phyloP scores from a whole-genome alignment of 92 coral and sea anemone genomes.

The Parazoanthus swiftii region DNA sequence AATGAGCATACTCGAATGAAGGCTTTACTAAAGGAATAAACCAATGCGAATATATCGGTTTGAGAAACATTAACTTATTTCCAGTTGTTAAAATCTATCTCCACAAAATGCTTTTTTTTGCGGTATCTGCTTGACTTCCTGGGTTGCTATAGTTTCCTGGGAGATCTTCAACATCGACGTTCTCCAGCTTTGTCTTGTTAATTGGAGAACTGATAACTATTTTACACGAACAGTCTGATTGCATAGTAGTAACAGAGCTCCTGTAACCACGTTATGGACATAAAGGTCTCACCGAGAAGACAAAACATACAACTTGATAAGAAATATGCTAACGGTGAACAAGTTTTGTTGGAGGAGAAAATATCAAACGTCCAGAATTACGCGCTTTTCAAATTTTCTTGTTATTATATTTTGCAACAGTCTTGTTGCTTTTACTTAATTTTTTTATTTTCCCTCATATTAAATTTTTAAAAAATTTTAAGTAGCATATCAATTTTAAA shows the following conservation, averaged over 20 bases:
- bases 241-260: background rate
- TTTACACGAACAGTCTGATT: background rate
- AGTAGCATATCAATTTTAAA: background rate
- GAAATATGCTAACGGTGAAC: background rate
- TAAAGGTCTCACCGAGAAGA: background rate
- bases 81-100: background rate
- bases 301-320: background rate
- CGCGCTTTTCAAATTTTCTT: background rate
- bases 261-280: background rate
- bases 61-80: background rate
- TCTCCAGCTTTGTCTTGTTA: background rate
- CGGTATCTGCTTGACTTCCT: background rate
- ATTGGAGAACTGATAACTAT: background rate
- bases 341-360: background rate
- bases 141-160: constrained; percentile 33
- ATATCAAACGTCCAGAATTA: background rate
- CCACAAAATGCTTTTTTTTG: background rate
- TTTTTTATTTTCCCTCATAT: background rate
- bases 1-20: constrained; percentile 48
- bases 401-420: too few species aligned
- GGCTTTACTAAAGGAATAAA: constrained; percentile 24
- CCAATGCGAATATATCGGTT: constrained; percentile 37
- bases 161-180: background rate
- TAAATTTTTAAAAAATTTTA: background rate
- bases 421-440: background rate